phyloP scores from a whole-genome alignment of 2,797 vertebrate species.

The Rhinophrynus dorsalis region DNA sequence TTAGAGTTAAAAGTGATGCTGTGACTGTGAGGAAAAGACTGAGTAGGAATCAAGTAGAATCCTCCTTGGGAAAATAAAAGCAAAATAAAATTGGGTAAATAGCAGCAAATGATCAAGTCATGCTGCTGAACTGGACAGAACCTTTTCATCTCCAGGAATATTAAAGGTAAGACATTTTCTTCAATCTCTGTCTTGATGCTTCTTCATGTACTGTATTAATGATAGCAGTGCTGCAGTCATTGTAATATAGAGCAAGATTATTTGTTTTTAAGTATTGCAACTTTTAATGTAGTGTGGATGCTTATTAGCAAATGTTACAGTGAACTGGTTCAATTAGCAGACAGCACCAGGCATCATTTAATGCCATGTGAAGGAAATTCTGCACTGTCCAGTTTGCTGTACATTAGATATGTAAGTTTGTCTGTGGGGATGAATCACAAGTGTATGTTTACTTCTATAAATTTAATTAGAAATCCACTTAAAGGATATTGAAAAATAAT shows the following conservation, averaged over 20 bases:
- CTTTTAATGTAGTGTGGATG: constrained; percentile 40
- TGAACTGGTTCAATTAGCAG: constrained; percentile 9
- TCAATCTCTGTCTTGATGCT: background rate
- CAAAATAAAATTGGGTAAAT: constrained; percentile 55
- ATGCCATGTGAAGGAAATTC: background rate
- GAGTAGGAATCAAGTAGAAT: constrained; percentile 71
- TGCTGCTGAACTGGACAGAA: constrained; percentile 59
- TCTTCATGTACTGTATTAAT: background rate
- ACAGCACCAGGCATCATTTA: background rate
- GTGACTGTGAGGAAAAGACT: constrained; percentile 63
- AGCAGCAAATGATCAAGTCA: constrained; percentile 52
- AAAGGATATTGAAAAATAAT: background rate
- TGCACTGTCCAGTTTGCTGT: background rate
- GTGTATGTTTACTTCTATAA: background rate
- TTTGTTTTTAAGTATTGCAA: constrained; percentile 28
- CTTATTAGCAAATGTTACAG: constrained; percentile 3
- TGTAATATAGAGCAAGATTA: constrained; percentile 13
- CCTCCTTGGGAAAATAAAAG: constrained; percentile 60
- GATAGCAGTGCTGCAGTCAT: constrained; percentile 22
- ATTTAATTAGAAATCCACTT: background rate
- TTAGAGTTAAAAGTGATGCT: constrained; percentile 84
- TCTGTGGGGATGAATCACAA: background rate
- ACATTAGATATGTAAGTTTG: constrained; percentile 26
- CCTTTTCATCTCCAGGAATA: constrained; percentile 55
- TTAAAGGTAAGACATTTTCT: constrained; percentile 68